Evolutionary conservation across 2,113 vertebrate species (phyloP).

Genomic region (Phocoena sinus): DNA sequence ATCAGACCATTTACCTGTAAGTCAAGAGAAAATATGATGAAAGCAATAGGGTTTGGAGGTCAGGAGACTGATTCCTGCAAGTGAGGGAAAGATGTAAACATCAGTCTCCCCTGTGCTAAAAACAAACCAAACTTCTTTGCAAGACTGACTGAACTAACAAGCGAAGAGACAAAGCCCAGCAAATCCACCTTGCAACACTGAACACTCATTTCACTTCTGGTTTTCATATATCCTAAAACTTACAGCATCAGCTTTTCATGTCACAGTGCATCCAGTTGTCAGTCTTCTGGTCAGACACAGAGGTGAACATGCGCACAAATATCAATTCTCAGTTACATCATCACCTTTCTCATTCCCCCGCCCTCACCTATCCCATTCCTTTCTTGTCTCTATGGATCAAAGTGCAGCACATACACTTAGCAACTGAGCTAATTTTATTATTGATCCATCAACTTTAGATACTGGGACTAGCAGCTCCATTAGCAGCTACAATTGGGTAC

Average conservation of each 20-base stretch:
- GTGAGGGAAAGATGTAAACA: neutral
- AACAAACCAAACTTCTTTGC: neutral
- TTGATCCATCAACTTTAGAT: conserved; percentile 11
- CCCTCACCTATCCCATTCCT: neutral
- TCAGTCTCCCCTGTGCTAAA: neutral
- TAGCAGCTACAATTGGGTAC: conserved; percentile 51
- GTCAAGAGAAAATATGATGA: neutral
- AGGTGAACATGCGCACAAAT: neutral
- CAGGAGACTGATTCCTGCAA: neutral
- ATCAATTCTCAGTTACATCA: neutral
- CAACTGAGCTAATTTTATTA: conserved; percentile 40
- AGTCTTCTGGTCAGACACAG: neutral
- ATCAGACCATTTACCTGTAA: neutral
- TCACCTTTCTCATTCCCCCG: accelerated
- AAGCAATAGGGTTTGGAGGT: neutral
- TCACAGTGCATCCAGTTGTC: neutral
- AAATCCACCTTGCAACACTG: neutral
- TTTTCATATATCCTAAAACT: neutral
- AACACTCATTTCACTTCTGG: neutral
- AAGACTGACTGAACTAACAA: neutral
- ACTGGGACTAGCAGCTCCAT: conserved; percentile 42
- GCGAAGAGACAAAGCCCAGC: neutral
- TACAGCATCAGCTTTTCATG: neutral
- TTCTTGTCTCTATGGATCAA: neutral
- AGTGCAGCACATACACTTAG: conserved; percentile 7